Conservation (phyloP, 2,888 invertebrate species). For the Sminthurides aquaticus region DNA sequence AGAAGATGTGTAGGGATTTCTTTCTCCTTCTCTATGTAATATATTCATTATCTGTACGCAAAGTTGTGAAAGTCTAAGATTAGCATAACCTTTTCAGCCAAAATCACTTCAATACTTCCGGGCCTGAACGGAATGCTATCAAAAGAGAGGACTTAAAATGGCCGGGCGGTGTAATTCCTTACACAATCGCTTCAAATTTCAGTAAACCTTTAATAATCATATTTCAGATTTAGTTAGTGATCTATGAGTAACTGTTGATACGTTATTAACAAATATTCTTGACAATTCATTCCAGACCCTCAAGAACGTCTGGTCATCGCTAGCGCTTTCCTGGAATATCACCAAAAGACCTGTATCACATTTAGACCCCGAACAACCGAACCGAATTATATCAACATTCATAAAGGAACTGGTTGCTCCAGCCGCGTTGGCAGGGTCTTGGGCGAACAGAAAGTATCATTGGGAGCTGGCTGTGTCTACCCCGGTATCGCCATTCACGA, state of each 20-base stretch:
- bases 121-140: conserved; percentile 43
- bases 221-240: no score
- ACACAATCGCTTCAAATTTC: conserved; percentile 45
- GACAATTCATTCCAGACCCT: conserved; percentile 38
- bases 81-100: no score
- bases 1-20: background rate
- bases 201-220: no score
- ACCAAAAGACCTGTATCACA: conserved; percentile 46
- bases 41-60: no score
- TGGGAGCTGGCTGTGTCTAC: conserved; percentile 47
- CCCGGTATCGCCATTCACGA: background rate
- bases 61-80: no score
- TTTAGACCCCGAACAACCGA: conserved; percentile 45
- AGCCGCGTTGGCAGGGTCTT: conserved; percentile 52
- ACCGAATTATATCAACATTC: conserved; percentile 45
- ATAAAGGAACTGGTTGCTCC: conserved; percentile 48
- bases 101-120: background rate
- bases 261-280: no score
- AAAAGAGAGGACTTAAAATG: conserved; percentile 42
- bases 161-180: conserved; percentile 45
- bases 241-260: no score
- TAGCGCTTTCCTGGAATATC: conserved; percentile 49
- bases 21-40: no score
- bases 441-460: conserved; percentile 51
- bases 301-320: conserved; percentile 47